Evolutionary conservation across 2,888 invertebrate genomes (phyloP), one percentile per base, ranked within the genome.

Genomic region (Camponotus fellah): DNA sequence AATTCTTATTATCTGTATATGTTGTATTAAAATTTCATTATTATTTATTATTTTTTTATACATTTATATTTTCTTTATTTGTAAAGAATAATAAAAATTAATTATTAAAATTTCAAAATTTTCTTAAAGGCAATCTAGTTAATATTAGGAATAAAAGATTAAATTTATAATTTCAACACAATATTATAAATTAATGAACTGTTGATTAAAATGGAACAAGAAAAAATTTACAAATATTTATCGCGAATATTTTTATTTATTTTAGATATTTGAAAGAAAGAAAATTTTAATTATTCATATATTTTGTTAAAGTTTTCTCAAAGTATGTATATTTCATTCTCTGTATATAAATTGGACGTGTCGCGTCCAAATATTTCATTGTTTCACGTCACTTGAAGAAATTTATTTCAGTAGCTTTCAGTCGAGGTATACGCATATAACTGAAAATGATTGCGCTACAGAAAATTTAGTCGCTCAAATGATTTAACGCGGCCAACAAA

Each of bases 401-500:
- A 66, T 14, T 66, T 12, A 58, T 58, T 32, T 68, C n/a, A 26
- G 14, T 9, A 14, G 46, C n/a, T 34, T 3, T 34, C 21, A 21
- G 49, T 21, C 8, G 14, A 64, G 4, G 8, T n/a, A 53, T 49
- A 49, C 49, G 17, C n/a, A 14, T 37, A 46, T 43, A 58, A 10
- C 2, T 49, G 6, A 64, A 53, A n/a, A 53, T 65, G 37, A 76
- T 53, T 12, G 32, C n/a, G 21, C 37, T 17, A 68, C 6, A n/a
- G 46, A 21, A 21, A 37, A 43, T 60, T 46, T 26, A 4, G 12
- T 26, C 37, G 2, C 43, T 62, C 37, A 60, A 21, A 46, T 46
- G 46, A 80, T 46, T 53, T 40, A 26, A 76, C 14, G 62, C 46
- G 46, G 14, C 34, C 66, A 34, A 34, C 46, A 21, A 34, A 21